Conservation (phyloP, 2,888 invertebrate genomes). For the Eurytoma adleriae region DNA sequence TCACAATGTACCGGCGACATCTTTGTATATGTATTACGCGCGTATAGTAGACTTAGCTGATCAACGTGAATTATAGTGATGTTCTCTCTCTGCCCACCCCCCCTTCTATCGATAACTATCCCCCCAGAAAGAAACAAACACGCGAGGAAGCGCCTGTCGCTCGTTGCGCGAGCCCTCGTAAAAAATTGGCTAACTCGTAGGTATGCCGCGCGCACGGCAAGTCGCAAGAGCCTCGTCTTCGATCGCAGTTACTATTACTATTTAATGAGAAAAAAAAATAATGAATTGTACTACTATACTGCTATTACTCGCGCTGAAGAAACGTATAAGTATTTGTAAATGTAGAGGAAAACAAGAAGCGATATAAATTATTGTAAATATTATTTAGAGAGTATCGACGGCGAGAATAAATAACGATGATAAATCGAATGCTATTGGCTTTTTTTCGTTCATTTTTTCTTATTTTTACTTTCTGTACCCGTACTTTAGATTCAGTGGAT, state of each 20-base stretch:
- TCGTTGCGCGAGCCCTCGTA: background rate
- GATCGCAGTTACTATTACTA: constrained; percentile 47
- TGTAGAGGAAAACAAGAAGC: constrained; percentile 65
- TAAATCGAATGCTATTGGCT: constrained; percentile 40
- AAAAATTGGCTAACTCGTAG: background rate
- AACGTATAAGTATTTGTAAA: constrained; percentile 70
- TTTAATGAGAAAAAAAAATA: constrained; percentile 22
- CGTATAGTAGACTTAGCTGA: constrained; percentile 51
- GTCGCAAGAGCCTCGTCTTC: constrained; percentile 28
- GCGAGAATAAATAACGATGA: constrained; percentile 58
- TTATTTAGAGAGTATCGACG: constrained; percentile 56
- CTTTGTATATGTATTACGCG: constrained; percentile 39
- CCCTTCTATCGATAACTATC: constrained; percentile 30
- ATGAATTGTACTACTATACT: constrained; percentile 44
- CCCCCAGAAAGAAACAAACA: constrained; percentile 11
- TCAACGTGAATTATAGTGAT: constrained; percentile 53
- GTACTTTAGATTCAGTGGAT: too few relatives aligned
- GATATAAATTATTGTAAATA: constrained; percentile 75
- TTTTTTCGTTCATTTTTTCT: constrained; percentile 22
- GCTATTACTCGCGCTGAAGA: constrained; percentile 48
- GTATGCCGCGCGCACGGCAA: constrained; percentile 1
- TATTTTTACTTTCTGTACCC: background rate
- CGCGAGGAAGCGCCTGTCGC: background rate
- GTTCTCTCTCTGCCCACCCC: constrained; percentile 11
- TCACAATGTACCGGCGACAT: constrained; percentile 20